Base-by-base conservation (phyloP, 1,140 invertebrate genomes). In the Potamilus streckersoni region DNA sequence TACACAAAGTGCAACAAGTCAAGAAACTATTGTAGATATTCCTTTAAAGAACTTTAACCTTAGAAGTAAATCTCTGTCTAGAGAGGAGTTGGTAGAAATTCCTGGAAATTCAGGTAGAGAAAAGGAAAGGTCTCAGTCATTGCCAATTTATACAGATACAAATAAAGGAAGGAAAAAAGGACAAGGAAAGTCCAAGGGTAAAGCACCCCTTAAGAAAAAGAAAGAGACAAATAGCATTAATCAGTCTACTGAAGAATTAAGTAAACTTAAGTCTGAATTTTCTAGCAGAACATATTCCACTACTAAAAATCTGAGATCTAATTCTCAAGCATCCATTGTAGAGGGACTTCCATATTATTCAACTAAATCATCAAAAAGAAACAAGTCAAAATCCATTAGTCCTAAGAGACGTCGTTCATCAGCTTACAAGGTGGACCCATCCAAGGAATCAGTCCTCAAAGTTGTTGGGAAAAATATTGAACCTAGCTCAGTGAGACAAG, bases 251-350 rank as follows among this genome's bases (percentile, higher is more conserved):
- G 31, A 68, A 23, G 12, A 20, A 74, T 56, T 31, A 55, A 12
- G 12, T 31, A 57, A 20, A 64, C 31, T 16, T 49, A 3, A 68
- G 38, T 6, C 20, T 5, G 16, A 20, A 8, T 49, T 14, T 58
- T 8, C 17, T 15, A 60, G 27, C n/a, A 62, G 17, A 19, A 27
- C 38, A 20, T 64, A 56, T 27, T 68, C 70, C 2, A 71, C 56
- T 59, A 77, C 72, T 38, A 64, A 73, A 19, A 71, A 71, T 67
- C 64, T 77, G 11, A 57, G 75, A 55, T 64, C 70, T 23, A 77
- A 71, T 56, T 72, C 75, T 14, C 69, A 77, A 61, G 75, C 75
- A 15, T 77, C 75, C 5, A 20, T 38, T 6, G 70, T 71, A 38
- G 75, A 77, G 20, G 75, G 70, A 55, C 59, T 72, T 1, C 68